Evolutionary conservation across 2,888 invertebrate species (phyloP).

Genomic region (Acleris cristana): DNA sequence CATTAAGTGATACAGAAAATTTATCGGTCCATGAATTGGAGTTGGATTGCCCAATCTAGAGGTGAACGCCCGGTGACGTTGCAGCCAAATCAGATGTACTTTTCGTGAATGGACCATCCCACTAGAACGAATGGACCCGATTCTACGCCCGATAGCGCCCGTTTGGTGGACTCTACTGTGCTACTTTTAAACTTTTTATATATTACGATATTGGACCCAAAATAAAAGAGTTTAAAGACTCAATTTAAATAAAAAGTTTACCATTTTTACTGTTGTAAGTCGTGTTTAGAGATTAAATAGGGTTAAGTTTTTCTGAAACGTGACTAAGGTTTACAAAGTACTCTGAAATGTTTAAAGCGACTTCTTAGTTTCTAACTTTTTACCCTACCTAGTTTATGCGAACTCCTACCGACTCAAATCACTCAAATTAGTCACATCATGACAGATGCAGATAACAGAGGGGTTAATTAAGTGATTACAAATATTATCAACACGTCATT

Average conservation of each 20-base stretch:
- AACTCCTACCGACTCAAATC: background rate
- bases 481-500: slow-evolving; percentile 2
- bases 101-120: slow-evolving; percentile 72
- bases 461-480: slow-evolving; percentile 25
- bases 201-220: slow-evolving; percentile 13
- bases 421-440: slow-evolving; percentile 6
- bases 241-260: slow-evolving; percentile 7
- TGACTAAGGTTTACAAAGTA: slow-evolving; percentile 27
- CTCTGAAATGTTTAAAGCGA: slow-evolving; percentile 11
- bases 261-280: slow-evolving; percentile 30
- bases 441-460: slow-evolving; percentile 16
- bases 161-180: slow-evolving; percentile 36
- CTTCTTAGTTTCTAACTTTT: background rate
- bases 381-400: background rate
- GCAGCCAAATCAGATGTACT: slow-evolving; percentile 55
- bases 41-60: slow-evolving; percentile 62
- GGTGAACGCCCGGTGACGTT: slow-evolving; percentile 56
- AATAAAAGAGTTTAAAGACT: slow-evolving; percentile 9
- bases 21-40: slow-evolving; percentile 53
- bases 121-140: slow-evolving; percentile 50
- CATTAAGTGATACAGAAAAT: slow-evolving; percentile 44
- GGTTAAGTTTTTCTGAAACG: slow-evolving; percentile 32
- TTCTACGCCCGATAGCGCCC: slow-evolving; percentile 50
- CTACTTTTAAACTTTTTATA: slow-evolving; percentile 24
- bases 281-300: slow-evolving; percentile 27